These are phyloP conservation scores for Clinocottus analis DNA, from an alignment of 2,113 vertebrate species.

Conservation along the genomic window DNA sequence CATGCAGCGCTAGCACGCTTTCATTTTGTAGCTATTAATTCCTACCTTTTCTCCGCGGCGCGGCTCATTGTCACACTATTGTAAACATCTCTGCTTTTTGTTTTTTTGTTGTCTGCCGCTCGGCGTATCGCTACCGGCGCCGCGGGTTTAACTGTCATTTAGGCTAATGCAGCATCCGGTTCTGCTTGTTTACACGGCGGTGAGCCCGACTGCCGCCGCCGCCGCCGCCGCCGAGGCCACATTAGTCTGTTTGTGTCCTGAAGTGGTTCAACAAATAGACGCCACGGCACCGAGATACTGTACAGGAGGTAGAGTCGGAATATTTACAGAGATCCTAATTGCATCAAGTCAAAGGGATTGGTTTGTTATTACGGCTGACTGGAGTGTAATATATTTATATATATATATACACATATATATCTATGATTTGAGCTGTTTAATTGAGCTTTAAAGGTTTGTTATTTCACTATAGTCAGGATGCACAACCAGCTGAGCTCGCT, in stretches of 20 bases:
- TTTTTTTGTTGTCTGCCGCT: conserved; percentile 68
- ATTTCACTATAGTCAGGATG: background rate
- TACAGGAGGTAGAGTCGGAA: conserved; percentile 21
- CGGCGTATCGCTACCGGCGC: conserved; percentile 63
- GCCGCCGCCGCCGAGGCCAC: too few species aligned
- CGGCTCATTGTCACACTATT: conserved; percentile 68
- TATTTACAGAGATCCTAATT: conserved; percentile 2
- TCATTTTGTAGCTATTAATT: conserved; percentile 86
- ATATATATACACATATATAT: too few species aligned
- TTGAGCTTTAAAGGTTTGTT: background rate
- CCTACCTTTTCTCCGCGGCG: conserved; percentile 79
- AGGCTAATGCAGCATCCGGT: conserved; percentile 75
- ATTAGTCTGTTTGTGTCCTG: conserved; percentile 62
- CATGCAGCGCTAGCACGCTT: conserved; percentile 76
- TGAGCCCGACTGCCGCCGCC: too few species aligned
- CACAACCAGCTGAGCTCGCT: too few species aligned
- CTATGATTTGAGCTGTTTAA: background rate
- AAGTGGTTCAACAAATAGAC: conserved; percentile 69
- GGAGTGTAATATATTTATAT: background rate
- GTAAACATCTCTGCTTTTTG: conserved; percentile 75
- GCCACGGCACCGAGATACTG: conserved; percentile 31
- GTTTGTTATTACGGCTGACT: background rate
- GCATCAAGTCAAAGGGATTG: background rate
- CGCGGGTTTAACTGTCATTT: conserved; percentile 74
- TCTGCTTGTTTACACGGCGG: conserved; percentile 78